Percentiles rank a stretch among this genome's conserved stretches.
These are phyloP conservation scores for Xiphias gladius DNA, from an alignment of 2,113 vertebrate species.

Conservation along the genomic window DNA sequence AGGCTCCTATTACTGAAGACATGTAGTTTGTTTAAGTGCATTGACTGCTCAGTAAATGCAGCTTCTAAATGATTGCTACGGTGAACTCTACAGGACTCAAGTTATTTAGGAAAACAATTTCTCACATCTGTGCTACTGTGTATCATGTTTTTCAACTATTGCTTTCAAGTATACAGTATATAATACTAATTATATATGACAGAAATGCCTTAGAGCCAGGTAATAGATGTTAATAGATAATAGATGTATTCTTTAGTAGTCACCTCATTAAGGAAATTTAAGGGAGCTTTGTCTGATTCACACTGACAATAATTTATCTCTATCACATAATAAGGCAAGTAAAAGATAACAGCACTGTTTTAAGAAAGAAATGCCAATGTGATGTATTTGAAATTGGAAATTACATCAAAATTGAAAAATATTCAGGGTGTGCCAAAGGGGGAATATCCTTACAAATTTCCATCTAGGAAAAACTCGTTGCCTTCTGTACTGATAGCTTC, in stretches of 20 bases:
- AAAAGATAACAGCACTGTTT: not conserved
- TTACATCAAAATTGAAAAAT: not conserved
- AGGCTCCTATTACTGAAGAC: conserved; percentile 6
- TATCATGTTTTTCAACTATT: not conserved
- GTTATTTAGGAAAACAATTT: not conserved
- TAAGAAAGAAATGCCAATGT: not conserved
- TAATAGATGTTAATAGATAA: too few relatives aligned
- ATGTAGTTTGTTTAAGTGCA: conserved; percentile 5
- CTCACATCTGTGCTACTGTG: not conserved
- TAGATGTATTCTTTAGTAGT: not conserved
- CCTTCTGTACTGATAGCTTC: conserved; percentile 18
- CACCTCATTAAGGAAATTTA: not conserved
- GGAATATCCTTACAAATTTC: not conserved
- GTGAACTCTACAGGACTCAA: not conserved
- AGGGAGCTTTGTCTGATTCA: not conserved
- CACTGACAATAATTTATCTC: not conserved
- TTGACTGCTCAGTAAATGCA: not conserved
- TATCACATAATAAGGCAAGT: not conserved
- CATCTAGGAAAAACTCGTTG: not conserved
- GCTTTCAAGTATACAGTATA: not conserved
- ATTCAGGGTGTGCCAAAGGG: not conserved
- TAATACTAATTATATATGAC: not conserved
- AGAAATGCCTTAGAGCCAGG: not conserved
- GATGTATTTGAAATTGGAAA: not conserved
- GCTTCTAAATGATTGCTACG: conserved; percentile 1